Percentiles rank a stretch among this genome's conserved stretches.
Evolutionary conservation across 2,888 invertebrate genomes (phyloP).

Genomic region (Drosophila setosimentum): DNA sequence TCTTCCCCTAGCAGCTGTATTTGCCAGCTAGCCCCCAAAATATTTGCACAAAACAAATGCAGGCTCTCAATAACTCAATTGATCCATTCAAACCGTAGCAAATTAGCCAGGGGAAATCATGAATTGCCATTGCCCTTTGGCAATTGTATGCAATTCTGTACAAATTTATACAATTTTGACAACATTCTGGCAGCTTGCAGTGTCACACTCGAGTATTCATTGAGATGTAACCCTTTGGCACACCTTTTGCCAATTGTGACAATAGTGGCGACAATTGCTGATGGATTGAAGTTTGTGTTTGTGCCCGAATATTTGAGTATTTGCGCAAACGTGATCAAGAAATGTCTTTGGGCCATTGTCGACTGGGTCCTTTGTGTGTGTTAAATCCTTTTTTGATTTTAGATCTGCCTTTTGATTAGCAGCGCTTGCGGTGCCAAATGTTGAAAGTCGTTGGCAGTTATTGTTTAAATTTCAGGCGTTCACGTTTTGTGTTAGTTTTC

Average conservation of each 20-base stretch:
- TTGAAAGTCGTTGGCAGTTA: slow-evolving; percentile 11
- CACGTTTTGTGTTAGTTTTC: slow-evolving; percentile 43
- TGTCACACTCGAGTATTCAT: slow-evolving; percentile 3
- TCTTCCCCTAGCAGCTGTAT: slow-evolving; percentile 55
- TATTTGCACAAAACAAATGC: slow-evolving; percentile 33
- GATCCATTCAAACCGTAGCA: slow-evolving; percentile 33
- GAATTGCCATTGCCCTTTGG: slow-evolving; percentile 22
- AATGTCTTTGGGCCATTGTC: slow-evolving; percentile 44
- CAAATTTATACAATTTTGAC: slow-evolving; percentile 47
- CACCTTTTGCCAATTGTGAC: slow-evolving; percentile 26
- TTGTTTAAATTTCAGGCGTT: slow-evolving; percentile 15
- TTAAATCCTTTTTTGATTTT: slow-evolving; percentile 40
- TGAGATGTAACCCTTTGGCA: slow-evolving; percentile 32
- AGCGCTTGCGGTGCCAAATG: slow-evolving; percentile 27
- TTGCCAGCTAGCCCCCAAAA: slow-evolving; percentile 46
- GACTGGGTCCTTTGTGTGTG: slow-evolving; percentile 24
- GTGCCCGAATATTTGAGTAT: slow-evolving; percentile 37
- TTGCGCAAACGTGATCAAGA: slow-evolving; percentile 67
- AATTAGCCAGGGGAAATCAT: slow-evolving; percentile 33
- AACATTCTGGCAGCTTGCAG: slow-evolving; percentile 66
- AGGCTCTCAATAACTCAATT: slow-evolving; percentile 41
- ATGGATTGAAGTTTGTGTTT: slow-evolving; percentile 26
- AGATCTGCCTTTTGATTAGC: slow-evolving; percentile 53
- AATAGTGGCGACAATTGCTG: slow-evolving; percentile 35
- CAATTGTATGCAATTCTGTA: slow-evolving; percentile 36